Evolutionary conservation across 35 echinoderm and acorn worm species (phyloP), one percentile per base, ranked within the genome.

Genomic region (Amphiura filiformis): DNA sequence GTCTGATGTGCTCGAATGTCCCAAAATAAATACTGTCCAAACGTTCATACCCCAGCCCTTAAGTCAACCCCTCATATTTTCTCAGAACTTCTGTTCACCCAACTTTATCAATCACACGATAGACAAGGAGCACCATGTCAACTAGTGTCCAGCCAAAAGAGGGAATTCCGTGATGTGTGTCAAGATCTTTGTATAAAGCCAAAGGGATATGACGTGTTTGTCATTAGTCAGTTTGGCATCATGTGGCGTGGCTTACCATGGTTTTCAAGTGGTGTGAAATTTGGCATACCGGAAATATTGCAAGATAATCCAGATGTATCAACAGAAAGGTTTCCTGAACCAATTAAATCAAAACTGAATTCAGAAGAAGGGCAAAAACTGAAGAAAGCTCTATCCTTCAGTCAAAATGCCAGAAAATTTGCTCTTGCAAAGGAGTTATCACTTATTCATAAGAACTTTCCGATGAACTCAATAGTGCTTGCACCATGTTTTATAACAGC

Each of bases 261-360:
- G 86, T 81, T 99, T 20, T 93, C 93, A 41, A 86, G 82, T 80
- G 96, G 96, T 76, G 93, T 92, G 80, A 90, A 90, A 23, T 91
- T 92, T 81, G 96, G 90, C 9, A 82, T 99, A 75, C 96, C 96
- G 39, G 76, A 80, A 28, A 65, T 39, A 20, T 87, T 99, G 85
- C 80, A 79, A 12, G 84, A 84, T 28, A 65, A 99, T 18, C 86
- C 92, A 13, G 82, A 87, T 26, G 26, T 90, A 9, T 1, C 57
- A 34, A 80, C 65, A 26, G 26, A 81, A 13, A 77, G 78, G 32
- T 94, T 97, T 57, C 65, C 84, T 32, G 84, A 84, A 4, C 80
- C 86, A 20, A 77, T 96, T 36, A 93, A 82, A 49, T 42, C 78
- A 0, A 86, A 88, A 30, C n/a, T 91, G n/a, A 84, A 92, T 31